Percentiles rank a stretch among this genome's conserved stretches.
Evolutionary conservation across 2,888 invertebrate genomes (phyloP).

Genomic region (Synanthedon vespiformis): DNA sequence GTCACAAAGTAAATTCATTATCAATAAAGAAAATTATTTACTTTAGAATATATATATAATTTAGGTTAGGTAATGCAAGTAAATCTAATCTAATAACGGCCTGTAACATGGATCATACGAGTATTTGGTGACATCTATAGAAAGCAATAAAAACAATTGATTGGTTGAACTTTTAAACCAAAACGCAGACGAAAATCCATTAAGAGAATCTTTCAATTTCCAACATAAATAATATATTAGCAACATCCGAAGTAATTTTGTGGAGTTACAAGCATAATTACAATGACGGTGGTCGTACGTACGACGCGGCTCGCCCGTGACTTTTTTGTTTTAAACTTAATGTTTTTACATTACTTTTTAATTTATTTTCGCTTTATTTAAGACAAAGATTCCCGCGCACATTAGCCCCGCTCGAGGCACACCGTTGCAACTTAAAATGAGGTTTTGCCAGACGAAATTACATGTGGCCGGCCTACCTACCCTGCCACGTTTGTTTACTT

Average conservation of each 20-base stretch:
- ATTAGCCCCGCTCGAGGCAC: constrained; percentile 49
- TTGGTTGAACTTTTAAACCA: no score
- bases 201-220: not conserved
- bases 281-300: constrained; percentile 27
- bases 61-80: no score
- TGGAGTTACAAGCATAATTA: constrained; percentile 58
- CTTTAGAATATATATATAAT: no score
- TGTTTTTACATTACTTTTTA: constrained; percentile 59
- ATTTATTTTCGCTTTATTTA: constrained; percentile 59
- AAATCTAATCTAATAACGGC: no score
- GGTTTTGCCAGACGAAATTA: constrained; percentile 63
- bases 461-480: constrained; percentile 43
- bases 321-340: constrained; percentile 17
- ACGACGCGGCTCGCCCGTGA: not conserved
- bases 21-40: no score
- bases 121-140: no score
- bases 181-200: no score
- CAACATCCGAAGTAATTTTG: constrained; percentile 33
- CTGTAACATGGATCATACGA: no score
- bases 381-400: constrained; percentile 47
- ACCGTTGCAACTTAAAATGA: constrained; percentile 54
- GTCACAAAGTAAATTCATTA: no score
- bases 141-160: no score
- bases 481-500: constrained; percentile 62
- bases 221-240: not conserved